Percentiles rank a stretch among this genome's conserved stretches.
These are phyloP conservation scores for Macrocentrus cingulum DNA, from an alignment of 1,140 invertebrate species.

Conservation along the genomic window DNA sequence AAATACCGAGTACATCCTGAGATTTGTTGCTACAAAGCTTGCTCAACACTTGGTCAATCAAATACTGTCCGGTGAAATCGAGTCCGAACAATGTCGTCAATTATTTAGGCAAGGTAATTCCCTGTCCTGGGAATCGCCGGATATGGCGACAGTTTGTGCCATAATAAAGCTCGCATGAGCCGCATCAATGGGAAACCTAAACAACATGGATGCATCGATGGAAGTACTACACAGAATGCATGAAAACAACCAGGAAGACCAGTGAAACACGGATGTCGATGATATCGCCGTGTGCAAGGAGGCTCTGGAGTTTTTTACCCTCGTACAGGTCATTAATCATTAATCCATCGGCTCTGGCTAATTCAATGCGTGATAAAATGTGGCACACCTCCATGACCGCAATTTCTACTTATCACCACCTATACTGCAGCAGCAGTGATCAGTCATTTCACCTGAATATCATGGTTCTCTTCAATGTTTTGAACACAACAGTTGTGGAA, in stretches of 20 bases:
- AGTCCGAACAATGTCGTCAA: slow-evolving; percentile 56
- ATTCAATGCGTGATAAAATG: slow-evolving; percentile 71
- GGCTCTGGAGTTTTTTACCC: slow-evolving; percentile 86
- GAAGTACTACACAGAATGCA: slow-evolving; percentile 67
- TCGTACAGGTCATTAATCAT: slow-evolving; percentile 81
- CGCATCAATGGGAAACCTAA: slow-evolving; percentile 70
- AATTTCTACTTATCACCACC: slow-evolving; percentile 81
- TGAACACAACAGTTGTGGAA: slow-evolving; percentile 74
- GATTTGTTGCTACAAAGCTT: too few relatives aligned
- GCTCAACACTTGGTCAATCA: too few relatives aligned
- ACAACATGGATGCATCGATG: slow-evolving; percentile 66
- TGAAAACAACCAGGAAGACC: slow-evolving; percentile 57
- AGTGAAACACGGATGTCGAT: slow-evolving; percentile 57
- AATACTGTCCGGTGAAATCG: too few relatives aligned
- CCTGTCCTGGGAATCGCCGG: slow-evolving; percentile 67
- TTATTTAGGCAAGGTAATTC: slow-evolving; percentile 63
- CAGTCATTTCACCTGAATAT: slow-evolving; percentile 72
- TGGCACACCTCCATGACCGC: slow-evolving; percentile 88
- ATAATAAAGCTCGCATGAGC: slow-evolving; percentile 79
- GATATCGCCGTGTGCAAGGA: slow-evolving; percentile 80
- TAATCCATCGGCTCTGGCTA: slow-evolving; percentile 79
- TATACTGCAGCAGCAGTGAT: slow-evolving; percentile 64
- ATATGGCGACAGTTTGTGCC: slow-evolving; percentile 68
- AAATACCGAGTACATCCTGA: too few relatives aligned
- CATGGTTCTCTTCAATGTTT: slow-evolving; percentile 74